phyloP scores from a whole-genome alignment of 2,113 vertebrate species.

The Probosciger aterrimus region DNA sequence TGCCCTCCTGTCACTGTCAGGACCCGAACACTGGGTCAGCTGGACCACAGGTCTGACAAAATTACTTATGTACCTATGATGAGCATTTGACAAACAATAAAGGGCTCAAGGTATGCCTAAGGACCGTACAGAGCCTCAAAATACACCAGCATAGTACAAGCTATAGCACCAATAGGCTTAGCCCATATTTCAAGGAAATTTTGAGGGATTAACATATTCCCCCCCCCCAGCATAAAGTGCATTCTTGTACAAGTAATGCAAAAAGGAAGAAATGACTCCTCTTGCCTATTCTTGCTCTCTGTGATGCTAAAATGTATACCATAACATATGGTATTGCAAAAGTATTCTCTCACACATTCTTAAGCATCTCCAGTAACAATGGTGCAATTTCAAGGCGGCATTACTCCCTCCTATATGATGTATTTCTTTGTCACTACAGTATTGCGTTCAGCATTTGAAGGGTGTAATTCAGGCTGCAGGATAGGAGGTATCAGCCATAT shows the following conservation, averaged over 20 bases:
- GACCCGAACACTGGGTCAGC: neutral
- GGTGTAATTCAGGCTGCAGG: neutral
- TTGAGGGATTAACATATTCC: neutral
- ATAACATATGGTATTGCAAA: neutral
- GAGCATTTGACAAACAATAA: neutral
- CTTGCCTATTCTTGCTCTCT: neutral
- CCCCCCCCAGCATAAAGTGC: neutral
- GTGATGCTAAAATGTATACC: neutral
- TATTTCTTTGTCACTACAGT: neutral
- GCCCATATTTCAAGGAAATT: neutral
- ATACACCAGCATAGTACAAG: neutral
- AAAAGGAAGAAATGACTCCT: neutral
- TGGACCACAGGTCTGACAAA: neutral
- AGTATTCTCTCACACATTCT: neutral
- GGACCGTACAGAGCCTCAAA: neutral
- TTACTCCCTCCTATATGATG: neutral
- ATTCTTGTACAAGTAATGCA: neutral
- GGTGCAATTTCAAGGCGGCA: neutral
- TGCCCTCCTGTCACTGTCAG: neutral
- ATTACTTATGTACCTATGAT: neutral
- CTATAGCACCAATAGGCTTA: neutral
- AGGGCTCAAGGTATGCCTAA: neutral
- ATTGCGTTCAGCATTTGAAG: neutral
- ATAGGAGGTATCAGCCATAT: neutral
- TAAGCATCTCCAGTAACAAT: neutral